Evolutionary conservation across 2,797 vertebrate genomes (phyloP).

Genomic region (Poeciliopsis infans): DNA sequence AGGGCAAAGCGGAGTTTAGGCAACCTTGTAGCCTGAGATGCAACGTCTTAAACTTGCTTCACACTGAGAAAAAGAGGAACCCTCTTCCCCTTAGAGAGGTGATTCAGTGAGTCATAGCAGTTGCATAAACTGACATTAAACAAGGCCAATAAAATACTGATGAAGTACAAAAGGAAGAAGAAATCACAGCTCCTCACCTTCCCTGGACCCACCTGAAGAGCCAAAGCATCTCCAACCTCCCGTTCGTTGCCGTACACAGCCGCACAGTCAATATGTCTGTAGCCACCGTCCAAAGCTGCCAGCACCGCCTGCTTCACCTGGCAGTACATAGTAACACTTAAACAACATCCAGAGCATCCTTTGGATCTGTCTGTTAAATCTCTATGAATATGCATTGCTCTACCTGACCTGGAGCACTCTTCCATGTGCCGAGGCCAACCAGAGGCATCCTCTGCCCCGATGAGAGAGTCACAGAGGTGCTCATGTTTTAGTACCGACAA

Average conservation of each 20-base stretch:
- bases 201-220: constrained; percentile 66
- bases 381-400: not conserved
- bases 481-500: constrained; percentile 63
- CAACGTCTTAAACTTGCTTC: not conserved
- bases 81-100: not conserved
- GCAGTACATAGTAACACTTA: constrained; percentile 12
- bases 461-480: constrained; percentile 59
- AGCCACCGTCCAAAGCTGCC: constrained; percentile 79
- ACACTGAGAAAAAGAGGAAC: not conserved
- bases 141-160: not conserved
- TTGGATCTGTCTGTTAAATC: not conserved
- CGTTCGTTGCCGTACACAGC: constrained; percentile 80
- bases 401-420: constrained; percentile 80
- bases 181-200: constrained; percentile 66
- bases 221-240: constrained; percentile 80
- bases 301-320: constrained; percentile 81
- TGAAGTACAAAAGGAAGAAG: not conserved
- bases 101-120: too few relatives aligned
- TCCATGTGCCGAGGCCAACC: constrained; percentile 83
- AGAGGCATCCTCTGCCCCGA: constrained; percentile 75
- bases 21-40: not conserved
- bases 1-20: not conserved
- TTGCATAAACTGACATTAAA: not conserved
- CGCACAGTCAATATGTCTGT: constrained; percentile 83
- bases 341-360: not conserved